A percentile compares a stretch with the other conserved stretches of the same genome.
phyloP scores from a whole-genome alignment of 1,140 invertebrate species.

The Calephelis virginiensis region DNA sequence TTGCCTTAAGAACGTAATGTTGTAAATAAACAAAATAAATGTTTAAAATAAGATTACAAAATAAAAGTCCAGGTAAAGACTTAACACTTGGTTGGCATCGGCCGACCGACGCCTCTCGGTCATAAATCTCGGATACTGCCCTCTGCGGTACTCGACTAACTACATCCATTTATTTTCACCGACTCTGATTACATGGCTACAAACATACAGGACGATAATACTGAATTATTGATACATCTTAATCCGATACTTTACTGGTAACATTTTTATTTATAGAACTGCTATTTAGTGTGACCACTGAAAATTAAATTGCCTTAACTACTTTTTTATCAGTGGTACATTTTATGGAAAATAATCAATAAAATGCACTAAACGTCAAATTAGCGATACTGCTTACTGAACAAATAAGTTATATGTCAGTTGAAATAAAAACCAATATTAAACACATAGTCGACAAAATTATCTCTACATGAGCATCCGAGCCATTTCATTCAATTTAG shows the following conservation, averaged over 20 bases:
- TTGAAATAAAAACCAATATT: no score
- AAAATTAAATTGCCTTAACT: no score
- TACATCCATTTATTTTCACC: slow-evolving; percentile 65
- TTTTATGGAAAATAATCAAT: no score
- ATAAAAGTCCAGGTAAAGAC: slow-evolving; percentile 20
- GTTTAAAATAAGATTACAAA: neutral
- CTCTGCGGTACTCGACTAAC: slow-evolving; percentile 65
- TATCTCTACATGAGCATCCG: no score
- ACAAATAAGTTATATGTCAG: no score
- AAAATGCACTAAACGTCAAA: no score
- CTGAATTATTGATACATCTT: slow-evolving; percentile 22
- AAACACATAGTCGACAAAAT: no score
- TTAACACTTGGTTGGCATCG: slow-evolving; percentile 1
- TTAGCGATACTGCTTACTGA: no score
- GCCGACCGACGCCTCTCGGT: slow-evolving; percentile 24
- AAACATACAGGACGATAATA: slow-evolving; percentile 37
- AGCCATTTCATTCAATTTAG: no score
- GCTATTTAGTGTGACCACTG: no score
- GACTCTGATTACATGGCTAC: slow-evolving; percentile 58
- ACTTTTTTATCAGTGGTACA: no score
- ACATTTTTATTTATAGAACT: neutral
- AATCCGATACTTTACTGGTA: neutral
- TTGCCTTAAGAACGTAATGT: no score
- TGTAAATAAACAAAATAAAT: slow-evolving; percentile 2
- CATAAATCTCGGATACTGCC: slow-evolving; percentile 68